phyloP scores from a whole-genome alignment of 2,113 vertebrate genomes.

The Prunella himalayana region DNA sequence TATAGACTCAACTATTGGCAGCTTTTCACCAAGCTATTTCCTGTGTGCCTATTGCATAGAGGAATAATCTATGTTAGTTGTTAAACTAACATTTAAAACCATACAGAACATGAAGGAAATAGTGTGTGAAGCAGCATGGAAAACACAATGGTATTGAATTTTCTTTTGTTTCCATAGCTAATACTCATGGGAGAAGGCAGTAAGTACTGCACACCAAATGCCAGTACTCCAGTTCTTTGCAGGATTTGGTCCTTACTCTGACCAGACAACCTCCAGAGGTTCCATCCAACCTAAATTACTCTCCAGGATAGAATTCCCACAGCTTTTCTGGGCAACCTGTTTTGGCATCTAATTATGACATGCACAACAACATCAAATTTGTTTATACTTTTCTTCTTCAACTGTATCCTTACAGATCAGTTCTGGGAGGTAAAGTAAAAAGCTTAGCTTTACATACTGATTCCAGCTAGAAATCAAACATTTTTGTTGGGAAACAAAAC shows the following conservation, averaged over 20 bases:
- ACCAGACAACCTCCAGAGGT: too few species aligned
- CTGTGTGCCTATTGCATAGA: slow-evolving; percentile 39
- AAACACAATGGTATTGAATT: background rate
- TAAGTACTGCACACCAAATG: background rate
- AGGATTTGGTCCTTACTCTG: background rate
- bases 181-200: background rate
- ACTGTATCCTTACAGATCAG: background rate
- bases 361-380: background rate
- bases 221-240: background rate
- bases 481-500: background rate
- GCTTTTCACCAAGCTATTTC: slow-evolving; percentile 52
- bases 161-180: slow-evolving; percentile 16
- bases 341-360: background rate
- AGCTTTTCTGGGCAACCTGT: background rate
- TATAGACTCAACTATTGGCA: slow-evolving; percentile 46
- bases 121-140: slow-evolving; percentile 1
- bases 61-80: slow-evolving; percentile 21
- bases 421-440: background rate
- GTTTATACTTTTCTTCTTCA: background rate
- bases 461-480: background rate
- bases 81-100: slow-evolving; percentile 49
- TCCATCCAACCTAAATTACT: too few species aligned
- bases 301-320: background rate
- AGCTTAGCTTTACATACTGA: background rate
- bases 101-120: slow-evolving; percentile 2